Evolutionary conservation across 1,140 invertebrate species (phyloP), one percentile per base, ranked within the genome.

Genomic region (Diachasmimorpha longicaudata): DNA sequence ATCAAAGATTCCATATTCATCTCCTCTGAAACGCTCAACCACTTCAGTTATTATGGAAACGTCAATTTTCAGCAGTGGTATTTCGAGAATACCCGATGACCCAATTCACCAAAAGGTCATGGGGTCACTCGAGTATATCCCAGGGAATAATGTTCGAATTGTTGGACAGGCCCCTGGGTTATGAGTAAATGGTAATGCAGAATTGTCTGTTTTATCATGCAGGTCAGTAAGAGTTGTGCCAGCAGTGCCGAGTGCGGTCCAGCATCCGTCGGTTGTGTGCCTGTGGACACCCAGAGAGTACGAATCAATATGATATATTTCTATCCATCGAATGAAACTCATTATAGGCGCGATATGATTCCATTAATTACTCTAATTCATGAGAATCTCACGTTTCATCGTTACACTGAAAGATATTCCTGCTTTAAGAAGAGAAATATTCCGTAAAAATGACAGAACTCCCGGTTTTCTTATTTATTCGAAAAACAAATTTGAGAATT

Each of bases 191-290:
- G 36, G 16, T 68, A 68, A 68, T 37, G n/a, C 31, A 68, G 16
- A 16, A 25, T 66, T 68, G 14, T 55, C 23, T 55, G 21, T 72
- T 63, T 68, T 42, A 73, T 80, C 66, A 13, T 77, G 36, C 77
- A 89, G 86, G 92, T 93, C 55, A 92, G 92, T 84, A 93, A 93
- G 82, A 92, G 92, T 82, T 93, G 92, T 79, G 91, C 91, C 6
- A 91, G 90, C 76, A 90, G 88, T 72, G 87, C 86, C 48, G 91
- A 92, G 83, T 93, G 92, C 79, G 90, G 91, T 63, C 87, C 91
- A 39, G 89, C 89, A 21, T 91, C 90, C 71, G 91, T 93, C 31
- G 92, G 92, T 75, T 93, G 92, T 79, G 90, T 93, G 39, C 89
- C 91, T 72, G 88, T 93, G 68, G 92, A 93, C 84, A 90, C 91